phyloP scores from a whole-genome alignment of 2,113 vertebrate species.

The Salvator merianae region DNA sequence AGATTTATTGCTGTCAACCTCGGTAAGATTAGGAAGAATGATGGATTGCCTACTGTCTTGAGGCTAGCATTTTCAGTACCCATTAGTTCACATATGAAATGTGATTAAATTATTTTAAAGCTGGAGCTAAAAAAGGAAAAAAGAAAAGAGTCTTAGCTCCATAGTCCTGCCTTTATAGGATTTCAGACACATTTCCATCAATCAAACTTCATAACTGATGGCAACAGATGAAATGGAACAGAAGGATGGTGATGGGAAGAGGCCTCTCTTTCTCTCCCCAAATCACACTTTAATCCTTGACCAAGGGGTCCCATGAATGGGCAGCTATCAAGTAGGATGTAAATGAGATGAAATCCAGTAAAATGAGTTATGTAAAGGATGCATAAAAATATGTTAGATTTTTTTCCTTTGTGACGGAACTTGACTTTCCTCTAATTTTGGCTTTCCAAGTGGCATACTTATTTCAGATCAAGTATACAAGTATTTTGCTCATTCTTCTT shows the following conservation, averaged over 20 bases:
- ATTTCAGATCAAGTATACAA: not conserved
- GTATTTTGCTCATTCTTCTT: not conserved
- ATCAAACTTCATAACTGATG: not conserved
- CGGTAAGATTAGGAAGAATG: conserved; percentile 45
- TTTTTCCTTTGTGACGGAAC: too few relatives aligned
- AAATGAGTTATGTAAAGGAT: not conserved
- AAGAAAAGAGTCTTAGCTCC: conserved; percentile 20
- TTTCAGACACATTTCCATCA: conserved; percentile 39
- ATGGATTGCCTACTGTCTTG: conserved; percentile 20
- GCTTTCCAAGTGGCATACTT: not conserved
- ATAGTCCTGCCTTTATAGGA: not conserved
- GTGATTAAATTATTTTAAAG: conserved; percentile 40
- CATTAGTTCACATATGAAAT: conserved; percentile 35
- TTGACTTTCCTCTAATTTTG: not conserved
- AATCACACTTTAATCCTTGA: too few relatives aligned
- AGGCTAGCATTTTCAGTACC: conserved; percentile 29
- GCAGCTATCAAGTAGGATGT: too few relatives aligned
- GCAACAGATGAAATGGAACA: too few relatives aligned
- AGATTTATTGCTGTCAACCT: conserved; percentile 48
- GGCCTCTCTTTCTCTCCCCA: too few relatives aligned
- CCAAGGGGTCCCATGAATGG: too few relatives aligned
- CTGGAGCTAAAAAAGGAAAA: not conserved
- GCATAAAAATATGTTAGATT: not conserved
- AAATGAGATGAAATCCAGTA: too few relatives aligned
- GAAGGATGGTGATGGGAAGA: too few relatives aligned